Evolutionary conservation across 2,888 invertebrate species (phyloP), one percentile per base, ranked within the genome.

Genomic region (Synanthedon andrenaeformis): DNA sequence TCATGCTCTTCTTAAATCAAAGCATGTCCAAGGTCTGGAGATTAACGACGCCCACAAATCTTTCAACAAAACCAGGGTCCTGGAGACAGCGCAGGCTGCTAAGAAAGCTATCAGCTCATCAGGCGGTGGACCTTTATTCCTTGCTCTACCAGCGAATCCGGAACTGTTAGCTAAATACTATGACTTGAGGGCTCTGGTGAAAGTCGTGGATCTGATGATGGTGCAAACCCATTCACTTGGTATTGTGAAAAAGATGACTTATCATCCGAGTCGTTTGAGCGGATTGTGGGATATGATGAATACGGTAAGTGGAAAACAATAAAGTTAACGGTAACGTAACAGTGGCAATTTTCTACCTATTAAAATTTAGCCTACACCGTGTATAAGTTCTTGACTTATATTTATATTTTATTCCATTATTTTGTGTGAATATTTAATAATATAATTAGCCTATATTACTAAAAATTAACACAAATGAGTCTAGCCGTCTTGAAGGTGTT

Each of bases 241-340:
- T 0, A 76, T 89, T 42, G 90, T 91, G 62, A 89, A 89, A 66
- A 91, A 91, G 66, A 91, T 91, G 76, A 92, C 93, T 2, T 93
- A 91, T 70, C 94, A 94, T 69, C 93, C 93, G 1, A 93, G 93
- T 65, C 79, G 93, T 55, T 75, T 94, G 60, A 93, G 93, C 70
- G 93, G 94, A 0, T 72, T 93, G 51, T 92, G 93, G 89, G 93
- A 94, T 64, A 92, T 93, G 89, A 90, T 92, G 73, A 94, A 94
- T 64, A 92, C 92, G 68, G 92, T 92, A 72, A 89, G 90, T 68
- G 8, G 3, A 12, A 49, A 10, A 2, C 12, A 12, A 23, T 49
- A 11, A 12, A 10, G 10, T 1, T 23, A 19, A 17, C 17, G 1
- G 17, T 14, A 3, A 45, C 11, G 2, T 6, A 5, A 11, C 13